These are phyloP conservation scores for Chirona hameri DNA, from an alignment of 2,888 invertebrate species.

Conservation along the genomic window DNA sequence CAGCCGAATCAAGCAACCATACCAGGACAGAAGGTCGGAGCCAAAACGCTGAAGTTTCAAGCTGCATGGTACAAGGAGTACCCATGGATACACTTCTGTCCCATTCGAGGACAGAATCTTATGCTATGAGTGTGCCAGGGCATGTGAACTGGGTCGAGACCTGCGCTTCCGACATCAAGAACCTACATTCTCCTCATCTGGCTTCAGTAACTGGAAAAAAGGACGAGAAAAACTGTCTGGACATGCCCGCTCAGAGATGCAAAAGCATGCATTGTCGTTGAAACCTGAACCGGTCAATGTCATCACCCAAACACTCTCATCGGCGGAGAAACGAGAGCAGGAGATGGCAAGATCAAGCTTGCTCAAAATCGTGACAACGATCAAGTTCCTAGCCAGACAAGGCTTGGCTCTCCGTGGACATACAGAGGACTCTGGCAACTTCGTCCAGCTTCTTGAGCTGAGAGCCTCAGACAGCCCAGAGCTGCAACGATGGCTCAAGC, in stretches of 20 bases:
- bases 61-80: neutral
- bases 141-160: neutral
- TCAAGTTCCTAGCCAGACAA: neutral
- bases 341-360: neutral
- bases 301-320: neutral
- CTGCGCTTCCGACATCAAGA: neutral
- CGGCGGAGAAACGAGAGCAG: neutral
- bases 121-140: too few relatives aligned
- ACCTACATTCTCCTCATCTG: neutral
- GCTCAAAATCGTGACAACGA: neutral
- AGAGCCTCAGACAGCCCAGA: neutral
- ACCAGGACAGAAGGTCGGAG: neutral
- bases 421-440: neutral
- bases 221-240: neutral
- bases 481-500: neutral
- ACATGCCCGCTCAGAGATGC: neutral
- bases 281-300: neutral
- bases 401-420: neutral
- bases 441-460: neutral
- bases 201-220: neutral
- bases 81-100: neutral
- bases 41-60: neutral
- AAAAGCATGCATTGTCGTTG: neutral
- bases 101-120: neutral
- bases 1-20: neutral